Evolutionary conservation across 2,113 vertebrate species (phyloP), one percentile per base, ranked within the genome.

Genomic region (Nerophis ophidion): DNA sequence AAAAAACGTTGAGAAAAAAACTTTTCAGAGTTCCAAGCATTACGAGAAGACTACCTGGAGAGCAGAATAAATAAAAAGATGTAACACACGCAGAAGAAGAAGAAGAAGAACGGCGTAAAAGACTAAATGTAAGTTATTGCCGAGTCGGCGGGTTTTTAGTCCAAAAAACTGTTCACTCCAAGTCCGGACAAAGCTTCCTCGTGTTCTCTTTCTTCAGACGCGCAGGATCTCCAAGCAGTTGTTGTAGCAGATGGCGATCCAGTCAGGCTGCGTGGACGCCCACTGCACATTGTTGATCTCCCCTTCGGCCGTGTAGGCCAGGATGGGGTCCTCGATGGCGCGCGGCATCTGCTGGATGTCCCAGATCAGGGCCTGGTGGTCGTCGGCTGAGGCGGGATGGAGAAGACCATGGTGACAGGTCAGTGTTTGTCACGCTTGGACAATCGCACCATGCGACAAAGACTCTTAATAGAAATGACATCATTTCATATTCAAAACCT

Each of bases 251-350:
- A 99, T 99, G 80, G 96, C 96, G 63, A 99, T 99, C 97, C 97
- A 99, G 92, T 99, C 97, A 1, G 97, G 97, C 89, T 99, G 97
- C 34, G 97, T 99, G 8, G 95, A 99, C 4, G 97, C 97, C 97
- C 97, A 99, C 90, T 99, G 97, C 80, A 99, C 97, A 53, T 99
- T 99, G 92, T 99, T 99, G 89, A 99, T 99, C 87, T 99, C 97
- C 19, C 97, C 97, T 74, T 99, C 97, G 0, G 95, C 94, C 5
- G 97, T 99, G 87, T 99, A 99, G 58, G 97, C 96, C 89, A 99
- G 89, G 86, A 99, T 99, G 5, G 97, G 97, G 77, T 99, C 97
- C 86, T 98, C 96, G 14, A 99, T 99, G 82, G 97, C 97, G 13
- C 97, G 91, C 0, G 97, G 97, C 97, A 99, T 99, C 74, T 99